These are phyloP conservation scores for Penaeus japonicus DNA, from an alignment of 1,140 invertebrate species.

Conservation along the genomic window DNA sequence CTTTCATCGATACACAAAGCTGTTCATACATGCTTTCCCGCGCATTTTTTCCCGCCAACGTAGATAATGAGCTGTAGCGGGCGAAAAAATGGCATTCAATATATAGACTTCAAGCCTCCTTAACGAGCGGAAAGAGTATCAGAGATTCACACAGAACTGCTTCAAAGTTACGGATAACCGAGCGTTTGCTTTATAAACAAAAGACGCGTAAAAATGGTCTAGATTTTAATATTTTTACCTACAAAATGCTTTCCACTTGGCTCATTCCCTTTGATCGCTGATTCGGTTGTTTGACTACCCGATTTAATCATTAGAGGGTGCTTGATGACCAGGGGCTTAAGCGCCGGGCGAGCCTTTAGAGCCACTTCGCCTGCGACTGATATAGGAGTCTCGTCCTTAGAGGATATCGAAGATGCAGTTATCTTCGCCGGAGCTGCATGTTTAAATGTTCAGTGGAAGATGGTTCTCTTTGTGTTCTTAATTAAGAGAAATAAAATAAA, in stretches of 20 bases:
- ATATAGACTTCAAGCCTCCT: conserved; percentile 53
- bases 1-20: conserved; percentile 37
- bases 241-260: conserved; percentile 48
- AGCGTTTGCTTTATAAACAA: conserved; percentile 38
- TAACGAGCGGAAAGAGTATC: conserved; percentile 48
- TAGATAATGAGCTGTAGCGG: conserved; percentile 47
- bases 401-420: background rate
- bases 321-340: background rate
- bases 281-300: conserved; percentile 50
- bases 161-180: conserved; percentile 45
- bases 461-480: conserved; percentile 46
- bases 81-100: conserved; percentile 47
- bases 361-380: background rate
- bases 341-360: background rate
- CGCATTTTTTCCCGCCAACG: background rate
- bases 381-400: background rate
- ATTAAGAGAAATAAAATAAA: conserved; percentile 47
- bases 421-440: background rate
- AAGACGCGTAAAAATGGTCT: conserved; percentile 39
- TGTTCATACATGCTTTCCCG: conserved; percentile 27
- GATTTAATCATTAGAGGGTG: conserved; percentile 50
- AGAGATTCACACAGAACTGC: conserved; percentile 22
- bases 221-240: conserved; percentile 48
- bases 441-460: conserved; percentile 27
- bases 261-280: conserved; percentile 47